These are phyloP conservation scores for Isoperla grammatica DNA, from an alignment of 2,888 invertebrate species.

Conservation along the genomic window DNA sequence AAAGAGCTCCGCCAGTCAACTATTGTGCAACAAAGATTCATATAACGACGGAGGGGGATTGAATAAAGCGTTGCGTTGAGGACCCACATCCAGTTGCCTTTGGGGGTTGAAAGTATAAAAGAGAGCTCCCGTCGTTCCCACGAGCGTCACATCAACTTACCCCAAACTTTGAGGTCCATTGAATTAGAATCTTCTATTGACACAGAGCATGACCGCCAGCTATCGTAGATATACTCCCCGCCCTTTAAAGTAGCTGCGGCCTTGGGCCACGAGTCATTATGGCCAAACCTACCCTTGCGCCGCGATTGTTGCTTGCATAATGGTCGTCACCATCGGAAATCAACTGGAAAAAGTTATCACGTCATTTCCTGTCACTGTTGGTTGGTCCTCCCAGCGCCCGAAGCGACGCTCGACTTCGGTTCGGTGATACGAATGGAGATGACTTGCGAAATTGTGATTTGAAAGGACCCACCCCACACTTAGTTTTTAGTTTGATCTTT, in stretches of 20 bases:
- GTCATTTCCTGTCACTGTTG: slow-evolving; percentile 3
- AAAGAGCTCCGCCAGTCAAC: too few species aligned
- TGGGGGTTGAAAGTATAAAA: background rate
- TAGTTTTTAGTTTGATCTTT: too few species aligned
- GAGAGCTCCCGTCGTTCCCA: background rate
- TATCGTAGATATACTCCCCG: background rate
- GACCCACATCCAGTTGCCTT: background rate
- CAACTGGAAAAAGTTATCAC: slow-evolving; percentile 13
- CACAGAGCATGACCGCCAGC: background rate
- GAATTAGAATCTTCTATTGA: background rate
- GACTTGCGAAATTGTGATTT: too few species aligned
- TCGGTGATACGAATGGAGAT: background rate
- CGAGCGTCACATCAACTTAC: background rate
- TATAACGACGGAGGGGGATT: background rate
- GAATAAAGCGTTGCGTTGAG: background rate
- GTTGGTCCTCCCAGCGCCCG: background rate
- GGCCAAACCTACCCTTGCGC: background rate
- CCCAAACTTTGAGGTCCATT: background rate
- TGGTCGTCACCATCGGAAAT: slow-evolving; percentile 6
- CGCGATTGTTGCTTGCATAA: background rate
- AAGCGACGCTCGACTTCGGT: background rate
- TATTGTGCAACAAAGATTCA: background rate
- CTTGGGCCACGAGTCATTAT: slow-evolving; percentile 6
- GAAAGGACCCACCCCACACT: too few species aligned
- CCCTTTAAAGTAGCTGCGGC: background rate